phyloP scores from a whole-genome alignment of 2,888 invertebrate genomes.

The Dyspetes luteomarginatus region DNA sequence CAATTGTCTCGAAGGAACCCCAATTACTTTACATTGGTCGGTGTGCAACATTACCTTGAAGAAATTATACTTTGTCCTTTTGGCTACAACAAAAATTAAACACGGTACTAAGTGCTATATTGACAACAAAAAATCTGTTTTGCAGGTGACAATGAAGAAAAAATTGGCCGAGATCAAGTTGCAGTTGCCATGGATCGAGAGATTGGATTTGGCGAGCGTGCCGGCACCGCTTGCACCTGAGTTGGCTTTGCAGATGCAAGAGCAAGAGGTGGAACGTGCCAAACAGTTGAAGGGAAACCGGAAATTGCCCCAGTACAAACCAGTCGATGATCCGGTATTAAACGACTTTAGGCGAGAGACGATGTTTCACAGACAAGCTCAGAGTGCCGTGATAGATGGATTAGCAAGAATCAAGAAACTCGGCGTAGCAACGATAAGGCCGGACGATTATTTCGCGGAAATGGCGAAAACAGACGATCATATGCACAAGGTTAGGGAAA shows the following conservation, averaged over 20 bases:
- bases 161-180: conserved; percentile 90
- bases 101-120: not conserved
- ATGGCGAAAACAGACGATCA: conserved; percentile 99
- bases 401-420: conserved; percentile 91
- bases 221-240: conserved; percentile 94
- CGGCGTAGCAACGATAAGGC: conserved; percentile 91
- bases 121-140: conserved; percentile 1
- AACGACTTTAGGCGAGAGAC: conserved; percentile 97
- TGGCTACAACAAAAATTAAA: not conserved
- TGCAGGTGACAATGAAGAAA: conserved; percentile 87
- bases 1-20: too few species aligned
- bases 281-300: conserved; percentile 88
- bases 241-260: conserved; percentile 90
- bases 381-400: conserved; percentile 93
- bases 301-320: conserved; percentile 87
- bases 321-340: conserved; percentile 90
- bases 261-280: conserved; percentile 89
- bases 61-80: not conserved
- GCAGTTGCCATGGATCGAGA: conserved; percentile 93
- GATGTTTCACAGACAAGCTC: conserved; percentile 93
- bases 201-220: conserved; percentile 90
- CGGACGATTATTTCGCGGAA: conserved; percentile 99
- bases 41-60: not conserved
- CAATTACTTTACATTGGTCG: too few species aligned
- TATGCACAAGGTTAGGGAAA: conserved; percentile 97